Evolutionary conservation across 1,140 invertebrate species (phyloP), one percentile per base, ranked within the genome.

Genomic region (Heliconius congener): DNA sequence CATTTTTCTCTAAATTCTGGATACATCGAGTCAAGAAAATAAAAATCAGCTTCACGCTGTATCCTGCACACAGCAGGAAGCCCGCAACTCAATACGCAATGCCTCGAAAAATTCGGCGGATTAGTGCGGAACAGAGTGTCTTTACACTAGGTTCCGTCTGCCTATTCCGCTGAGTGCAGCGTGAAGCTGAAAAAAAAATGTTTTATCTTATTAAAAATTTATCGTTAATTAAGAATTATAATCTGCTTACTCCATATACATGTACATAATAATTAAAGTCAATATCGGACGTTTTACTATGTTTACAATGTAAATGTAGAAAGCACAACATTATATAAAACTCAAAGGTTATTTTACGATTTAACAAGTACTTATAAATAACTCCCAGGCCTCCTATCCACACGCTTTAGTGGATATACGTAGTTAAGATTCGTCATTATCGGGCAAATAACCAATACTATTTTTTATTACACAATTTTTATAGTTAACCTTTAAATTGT

Each of bases 351-450:
- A 74, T 74, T 74, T 74, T 55, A 74, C 52, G 73, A 74, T 74
- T 74, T 74, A 37, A 74, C 73, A 74, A 74, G 73, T 74, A 73
- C 50, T 74, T 30, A 55, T 52, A 52, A 74, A 74, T 66, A 66
- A 66, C 60, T 66, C 60, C 60, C 23, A 4, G 60, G 60, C 27
- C 60, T 66, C 60, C 60, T 66, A 66, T 66, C 60, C 27, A 66
- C 60, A 66, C 60, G 23, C 8, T 11, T 27, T 66, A 66, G 27
- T 66, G 23, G 23, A 30, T 66, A 66, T 66, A 11, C 1, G 23
- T 66, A 30, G 23, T 66, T 66, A 30, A 66, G 60, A 30, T 30
- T 30, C 23, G 1, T 66, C 60, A 66, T 66, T 66, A 66, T 66
- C n/a, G 23, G n/a, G 27, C 11, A 27, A 66, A 66, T 66, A 66